These are phyloP conservation scores for Aricia artaxerxes DNA, from an alignment of 2,888 invertebrate genomes.

Conservation along the genomic window DNA sequence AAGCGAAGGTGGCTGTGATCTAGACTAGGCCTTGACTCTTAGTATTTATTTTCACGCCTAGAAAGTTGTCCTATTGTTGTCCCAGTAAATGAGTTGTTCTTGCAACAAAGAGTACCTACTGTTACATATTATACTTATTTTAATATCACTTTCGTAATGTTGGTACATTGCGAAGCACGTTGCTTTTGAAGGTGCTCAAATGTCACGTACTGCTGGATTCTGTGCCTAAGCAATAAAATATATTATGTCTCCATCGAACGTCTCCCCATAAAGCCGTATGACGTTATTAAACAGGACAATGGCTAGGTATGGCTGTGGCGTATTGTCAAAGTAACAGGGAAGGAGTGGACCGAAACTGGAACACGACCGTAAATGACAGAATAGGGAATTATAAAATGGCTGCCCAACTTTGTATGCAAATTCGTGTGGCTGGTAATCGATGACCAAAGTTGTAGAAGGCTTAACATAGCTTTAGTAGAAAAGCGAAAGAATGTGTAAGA, in stretches of 20 bases:
- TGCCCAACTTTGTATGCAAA: conserved; percentile 9
- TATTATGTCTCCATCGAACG: not conserved
- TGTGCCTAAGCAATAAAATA: not conserved
- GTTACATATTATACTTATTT: not conserved
- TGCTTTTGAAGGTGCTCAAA: not conserved
- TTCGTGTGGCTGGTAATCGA: not conserved
- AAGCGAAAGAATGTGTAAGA: not conserved
- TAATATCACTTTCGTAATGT: not conserved
- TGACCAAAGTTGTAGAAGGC: not conserved
- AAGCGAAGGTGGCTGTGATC: conserved; percentile 3
- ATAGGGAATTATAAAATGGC: not conserved
- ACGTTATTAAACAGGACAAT: conserved; percentile 15
- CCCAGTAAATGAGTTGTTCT: not conserved
- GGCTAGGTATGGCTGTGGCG: not conserved
- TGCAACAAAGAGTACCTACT: not conserved
- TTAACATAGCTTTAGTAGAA: not conserved
- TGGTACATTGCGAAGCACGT: not conserved
- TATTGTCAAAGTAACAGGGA: conserved; percentile 17
- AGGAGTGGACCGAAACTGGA: conserved; percentile 26
- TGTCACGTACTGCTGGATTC: not conserved
- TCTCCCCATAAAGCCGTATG: conserved; percentile 10
- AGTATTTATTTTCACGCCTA: conserved; percentile 20
- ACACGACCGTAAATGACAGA: conserved; percentile 19
- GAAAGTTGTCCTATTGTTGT: conserved; percentile 20
- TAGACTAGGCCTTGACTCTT: conserved; percentile 2